Evolutionary conservation across 2,888 invertebrate species (phyloP).

Genomic region (Eudasyphora cyanicolor): DNA sequence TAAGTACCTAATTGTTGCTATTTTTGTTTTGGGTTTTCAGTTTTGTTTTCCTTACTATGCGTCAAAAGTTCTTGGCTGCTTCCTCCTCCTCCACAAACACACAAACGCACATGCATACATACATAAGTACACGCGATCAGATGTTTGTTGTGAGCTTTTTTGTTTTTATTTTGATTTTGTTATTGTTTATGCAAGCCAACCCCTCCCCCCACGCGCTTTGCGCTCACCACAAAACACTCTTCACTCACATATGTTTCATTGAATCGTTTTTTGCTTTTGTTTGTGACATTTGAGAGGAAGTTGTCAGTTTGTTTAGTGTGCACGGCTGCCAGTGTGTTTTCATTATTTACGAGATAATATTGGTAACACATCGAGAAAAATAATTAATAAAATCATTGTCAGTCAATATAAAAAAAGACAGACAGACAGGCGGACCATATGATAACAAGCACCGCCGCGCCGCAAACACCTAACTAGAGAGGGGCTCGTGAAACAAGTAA

Average conservation of each 20-base stretch:
- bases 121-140: no score
- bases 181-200: neutral
- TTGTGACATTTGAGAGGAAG: conserved; percentile 49
- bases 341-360: conserved; percentile 32
- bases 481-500: no score
- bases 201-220: neutral
- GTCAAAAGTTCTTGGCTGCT: neutral
- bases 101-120: no score
- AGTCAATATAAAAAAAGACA: no score
- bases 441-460: no score
- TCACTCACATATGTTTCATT: neutral
- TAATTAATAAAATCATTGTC: conserved; percentile 7
- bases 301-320: conserved; percentile 45
- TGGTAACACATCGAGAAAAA: neutral
- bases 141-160: conserved; percentile 2
- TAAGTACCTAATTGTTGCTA: no score
- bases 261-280: no score
- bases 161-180: neutral
- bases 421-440: no score
- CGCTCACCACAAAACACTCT: neutral
- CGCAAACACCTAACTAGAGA: no score
- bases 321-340: neutral
- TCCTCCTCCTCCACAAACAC: neutral
- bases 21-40: neutral
- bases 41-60: neutral